Conservation (phyloP, 92 coral and sea anemone species). For the Anthopleura xanthogrammica region DNA sequence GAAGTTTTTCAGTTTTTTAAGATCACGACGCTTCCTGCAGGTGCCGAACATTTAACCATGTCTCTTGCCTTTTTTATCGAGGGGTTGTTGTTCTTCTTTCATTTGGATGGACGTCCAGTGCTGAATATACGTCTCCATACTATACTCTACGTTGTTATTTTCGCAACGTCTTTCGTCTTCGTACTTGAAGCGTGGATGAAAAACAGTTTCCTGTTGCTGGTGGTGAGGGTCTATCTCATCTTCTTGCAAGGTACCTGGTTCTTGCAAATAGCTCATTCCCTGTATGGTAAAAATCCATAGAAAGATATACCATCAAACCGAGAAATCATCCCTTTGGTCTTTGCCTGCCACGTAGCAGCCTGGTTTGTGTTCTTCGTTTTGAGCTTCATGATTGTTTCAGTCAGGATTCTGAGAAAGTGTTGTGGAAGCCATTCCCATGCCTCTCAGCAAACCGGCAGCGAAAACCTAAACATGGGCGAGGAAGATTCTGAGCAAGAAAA, state of each 20-base stretch:
- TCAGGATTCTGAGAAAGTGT: not conserved
- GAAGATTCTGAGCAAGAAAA: not conserved
- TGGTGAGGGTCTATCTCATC: conserved; percentile 38
- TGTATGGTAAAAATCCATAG: conserved; percentile 60
- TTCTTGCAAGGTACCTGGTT: conserved; percentile 66
- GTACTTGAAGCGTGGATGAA: conserved; percentile 59
- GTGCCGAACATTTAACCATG: conserved; percentile 23
- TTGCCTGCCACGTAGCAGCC: not conserved
- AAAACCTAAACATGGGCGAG: not conserved
- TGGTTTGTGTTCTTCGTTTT: not conserved
- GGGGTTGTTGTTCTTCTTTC: conserved; percentile 50
- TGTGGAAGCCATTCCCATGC: not conserved
- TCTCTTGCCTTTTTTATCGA: conserved; percentile 51
- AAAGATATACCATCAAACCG: conserved; percentile 40
- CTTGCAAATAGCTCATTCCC: conserved; percentile 54
- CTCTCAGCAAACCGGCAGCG: not conserved
- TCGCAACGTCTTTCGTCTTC: conserved; percentile 35
- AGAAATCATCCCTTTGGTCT: not conserved
- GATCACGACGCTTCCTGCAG: conserved; percentile 19
- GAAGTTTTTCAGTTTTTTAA: conserved; percentile 43
- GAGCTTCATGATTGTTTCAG: not conserved
- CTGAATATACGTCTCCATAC: conserved; percentile 48
- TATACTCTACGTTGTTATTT: conserved; percentile 36
- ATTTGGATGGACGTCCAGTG: conserved; percentile 47
- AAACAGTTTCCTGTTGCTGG: conserved; percentile 30